Percentiles rank a stretch among this genome's conserved stretches.
Conservation (phyloP, 1,140 invertebrate genomes). For the Ceratina calcarata region DNA sequence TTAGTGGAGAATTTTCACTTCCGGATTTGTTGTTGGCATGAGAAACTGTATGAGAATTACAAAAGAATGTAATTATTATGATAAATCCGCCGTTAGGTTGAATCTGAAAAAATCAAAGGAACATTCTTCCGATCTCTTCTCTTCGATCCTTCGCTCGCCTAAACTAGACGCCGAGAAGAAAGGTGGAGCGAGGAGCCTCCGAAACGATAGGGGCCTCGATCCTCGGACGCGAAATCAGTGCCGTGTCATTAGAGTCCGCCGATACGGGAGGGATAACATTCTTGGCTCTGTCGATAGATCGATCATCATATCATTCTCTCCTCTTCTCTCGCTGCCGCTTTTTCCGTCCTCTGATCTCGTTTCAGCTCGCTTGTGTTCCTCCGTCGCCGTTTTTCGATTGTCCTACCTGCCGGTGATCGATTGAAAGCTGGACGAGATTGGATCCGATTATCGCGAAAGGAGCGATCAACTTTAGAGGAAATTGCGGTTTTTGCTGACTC, state of each 20-base stretch:
- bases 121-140: no score
- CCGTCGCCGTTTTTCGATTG: constrained; percentile 31
- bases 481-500: constrained; percentile 11
- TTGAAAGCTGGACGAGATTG: neutral
- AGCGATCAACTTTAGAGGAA: constrained; percentile 17
- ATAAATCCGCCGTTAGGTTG: no score
- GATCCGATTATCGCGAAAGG: neutral
- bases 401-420: constrained; percentile 22
- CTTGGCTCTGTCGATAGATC: constrained; percentile 57
- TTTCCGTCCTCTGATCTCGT: neutral
- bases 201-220: no score
- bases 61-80: no score
- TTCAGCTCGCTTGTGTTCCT: no score
- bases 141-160: no score
- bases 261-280: constrained; percentile 50
- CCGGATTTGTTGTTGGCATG: no score
- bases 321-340: neutral
- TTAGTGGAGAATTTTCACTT: no score
- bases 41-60: no score
- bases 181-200: no score
- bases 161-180: no score
- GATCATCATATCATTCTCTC: constrained; percentile 57
- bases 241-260: constrained; percentile 55
- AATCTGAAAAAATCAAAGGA: no score
- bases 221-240: constrained; percentile 5